These are phyloP conservation scores for Gastracanthus pulcherrimus DNA, from an alignment of 2,888 invertebrate genomes.

Conservation along the genomic window DNA sequence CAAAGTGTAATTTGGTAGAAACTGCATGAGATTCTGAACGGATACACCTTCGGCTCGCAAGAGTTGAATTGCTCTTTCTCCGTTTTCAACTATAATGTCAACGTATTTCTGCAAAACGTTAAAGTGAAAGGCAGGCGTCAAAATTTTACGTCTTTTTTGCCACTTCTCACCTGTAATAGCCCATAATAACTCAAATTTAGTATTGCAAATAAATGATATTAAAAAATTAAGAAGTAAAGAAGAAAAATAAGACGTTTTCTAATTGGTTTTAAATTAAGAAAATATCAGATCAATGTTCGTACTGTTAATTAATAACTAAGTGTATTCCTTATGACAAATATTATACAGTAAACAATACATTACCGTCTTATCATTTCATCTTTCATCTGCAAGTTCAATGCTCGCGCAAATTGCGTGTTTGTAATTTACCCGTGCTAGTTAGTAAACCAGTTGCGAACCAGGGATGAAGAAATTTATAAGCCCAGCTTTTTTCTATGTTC, in stretches of 20 bases:
- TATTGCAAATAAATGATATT: neutral
- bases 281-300: no score
- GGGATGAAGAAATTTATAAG: neutral
- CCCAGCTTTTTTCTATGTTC: slow-evolving; percentile 4
- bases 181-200: neutral
- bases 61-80: slow-evolving; percentile 70
- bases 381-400: no score
- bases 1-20: slow-evolving; percentile 81
- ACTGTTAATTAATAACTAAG: no score
- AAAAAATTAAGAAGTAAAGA: neutral
- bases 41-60: slow-evolving; percentile 66
- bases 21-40: slow-evolving; percentile 77
- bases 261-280: no score
- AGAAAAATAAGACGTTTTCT: no score
- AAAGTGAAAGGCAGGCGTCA: slow-evolving; percentile 35
- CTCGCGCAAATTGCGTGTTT: no score
- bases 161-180: slow-evolving; percentile 5
- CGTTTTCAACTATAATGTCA: slow-evolving; percentile 76
- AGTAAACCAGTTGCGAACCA: slow-evolving; percentile 25
- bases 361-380: no score
- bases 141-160: slow-evolving; percentile 25
- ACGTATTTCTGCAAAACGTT: slow-evolving; percentile 78
- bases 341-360: no score
- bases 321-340: no score
- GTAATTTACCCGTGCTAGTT: slow-evolving; percentile 21